Evolutionary conservation across 2,888 invertebrate species (phyloP).

Genomic region (Lycia hirtaria): DNA sequence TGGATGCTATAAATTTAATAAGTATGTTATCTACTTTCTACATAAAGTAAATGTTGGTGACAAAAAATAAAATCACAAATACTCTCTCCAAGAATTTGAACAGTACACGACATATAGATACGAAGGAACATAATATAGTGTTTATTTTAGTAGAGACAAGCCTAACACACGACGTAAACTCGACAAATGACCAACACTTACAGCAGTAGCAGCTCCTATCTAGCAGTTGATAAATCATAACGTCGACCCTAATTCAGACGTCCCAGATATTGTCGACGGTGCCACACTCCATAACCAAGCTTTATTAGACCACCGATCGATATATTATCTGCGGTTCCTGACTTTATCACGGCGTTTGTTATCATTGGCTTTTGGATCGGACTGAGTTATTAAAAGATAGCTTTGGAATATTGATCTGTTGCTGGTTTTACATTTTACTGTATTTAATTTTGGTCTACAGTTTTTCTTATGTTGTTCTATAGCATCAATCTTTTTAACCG

Average conservation of each 20-base stretch:
- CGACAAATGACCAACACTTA: conserved; percentile 27
- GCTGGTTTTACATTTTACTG: neutral
- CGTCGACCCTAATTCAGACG: conserved; percentile 63
- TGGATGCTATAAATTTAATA: no score
- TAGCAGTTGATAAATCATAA: conserved; percentile 32
- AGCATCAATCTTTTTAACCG: no score
- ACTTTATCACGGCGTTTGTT: conserved; percentile 42
- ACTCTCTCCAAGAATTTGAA: no score
- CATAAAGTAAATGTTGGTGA: no score
- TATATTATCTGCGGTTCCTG: conserved; percentile 56
- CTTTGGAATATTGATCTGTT: conserved; percentile 4
- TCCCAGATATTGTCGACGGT: conserved; percentile 50
- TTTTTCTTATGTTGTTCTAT: no score
- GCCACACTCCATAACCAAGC: conserved; percentile 53
- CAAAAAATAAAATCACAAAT: no score
- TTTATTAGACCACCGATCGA: conserved; percentile 64
- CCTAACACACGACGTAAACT: conserved; percentile 2
- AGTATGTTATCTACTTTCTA: no score
- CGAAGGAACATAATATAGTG: no score
- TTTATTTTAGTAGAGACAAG: no score
- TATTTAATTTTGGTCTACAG: no score
- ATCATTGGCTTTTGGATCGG: conserved; percentile 50
- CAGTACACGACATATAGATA: no score
- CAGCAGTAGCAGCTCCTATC: conserved; percentile 12
- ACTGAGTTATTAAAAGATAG: conserved; percentile 39